Percentiles rank a stretch among this genome's conserved stretches.
Evolutionary conservation across 2,113 vertebrate genomes (phyloP).

Genomic region (Eubucco bourcierii): DNA sequence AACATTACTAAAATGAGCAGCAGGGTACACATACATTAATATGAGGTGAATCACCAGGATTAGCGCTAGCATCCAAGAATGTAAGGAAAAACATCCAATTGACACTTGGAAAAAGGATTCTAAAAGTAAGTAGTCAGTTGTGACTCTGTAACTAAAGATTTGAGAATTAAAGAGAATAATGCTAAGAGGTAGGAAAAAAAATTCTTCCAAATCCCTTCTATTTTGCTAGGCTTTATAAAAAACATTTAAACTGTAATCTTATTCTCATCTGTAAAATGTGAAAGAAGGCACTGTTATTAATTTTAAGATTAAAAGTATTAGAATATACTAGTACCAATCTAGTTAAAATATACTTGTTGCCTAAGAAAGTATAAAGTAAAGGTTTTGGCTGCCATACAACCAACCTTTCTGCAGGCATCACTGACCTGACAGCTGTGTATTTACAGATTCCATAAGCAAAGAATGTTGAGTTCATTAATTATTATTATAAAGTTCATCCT

Average conservation of each 20-base stretch:
- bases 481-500: constrained; percentile 3
- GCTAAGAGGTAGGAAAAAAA: background rate
- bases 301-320: background rate
- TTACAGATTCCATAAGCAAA: background rate
- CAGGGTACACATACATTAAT: background rate
- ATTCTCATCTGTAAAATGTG: background rate
- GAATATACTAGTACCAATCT: background rate
- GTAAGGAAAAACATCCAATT: background rate
- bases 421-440: background rate
- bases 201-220: background rate
- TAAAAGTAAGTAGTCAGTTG: too few relatives aligned
- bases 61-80: background rate
- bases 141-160: background rate
- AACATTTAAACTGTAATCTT: background rate
- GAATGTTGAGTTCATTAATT: background rate
- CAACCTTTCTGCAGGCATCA: background rate
- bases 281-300: background rate
- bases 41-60: background rate
- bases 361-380: background rate
- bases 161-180: background rate
- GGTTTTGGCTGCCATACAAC: background rate
- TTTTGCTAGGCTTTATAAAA: background rate
- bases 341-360: background rate
- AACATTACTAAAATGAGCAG: background rate
- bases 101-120: background rate